A percentile compares a stretch with the other conserved stretches of the same genome.
Conservation (phyloP, 1,140 invertebrate genomes). For the Drosophila saltans region DNA sequence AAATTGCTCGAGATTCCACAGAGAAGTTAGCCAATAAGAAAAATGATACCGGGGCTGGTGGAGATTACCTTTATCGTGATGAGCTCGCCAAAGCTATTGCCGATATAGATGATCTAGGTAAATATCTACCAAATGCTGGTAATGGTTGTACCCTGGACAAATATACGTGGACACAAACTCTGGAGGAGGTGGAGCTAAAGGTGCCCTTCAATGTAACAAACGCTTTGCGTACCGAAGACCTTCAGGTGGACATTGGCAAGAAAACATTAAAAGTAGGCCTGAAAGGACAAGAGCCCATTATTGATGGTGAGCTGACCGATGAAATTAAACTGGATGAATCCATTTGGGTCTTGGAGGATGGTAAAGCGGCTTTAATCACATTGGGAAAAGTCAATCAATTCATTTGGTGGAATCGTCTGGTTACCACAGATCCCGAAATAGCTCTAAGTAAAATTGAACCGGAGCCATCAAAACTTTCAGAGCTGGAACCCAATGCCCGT, state of each 20-base stretch:
- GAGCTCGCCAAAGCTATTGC: constrained; percentile 81
- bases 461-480: constrained; percentile 98
- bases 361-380: constrained; percentile 91
- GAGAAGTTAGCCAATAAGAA: constrained; percentile 95
- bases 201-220: constrained; percentile 89
- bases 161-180: constrained; percentile 98
- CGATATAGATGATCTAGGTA: constrained; percentile 89
- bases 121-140: constrained; percentile 96
- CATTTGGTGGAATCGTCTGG: constrained; percentile 98
- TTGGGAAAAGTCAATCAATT: constrained; percentile 98
- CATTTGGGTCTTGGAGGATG: constrained; percentile 98
- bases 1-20: constrained; percentile 90
- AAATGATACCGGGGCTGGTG: constrained; percentile 84
- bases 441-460: constrained; percentile 99
- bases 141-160: constrained; percentile 98
- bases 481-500: constrained; percentile 98
- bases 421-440: constrained; percentile 97
- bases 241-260: constrained; percentile 94
- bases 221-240: constrained; percentile 88
- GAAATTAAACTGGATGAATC: constrained; percentile 98
- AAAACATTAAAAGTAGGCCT: constrained; percentile 94
- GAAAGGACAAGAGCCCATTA: constrained; percentile 94
- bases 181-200: constrained; percentile 97
- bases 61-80: constrained; percentile 25
- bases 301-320: constrained; percentile 95